Conservation (phyloP, 2,113 vertebrate species). For the Notothenia rossii region DNA sequence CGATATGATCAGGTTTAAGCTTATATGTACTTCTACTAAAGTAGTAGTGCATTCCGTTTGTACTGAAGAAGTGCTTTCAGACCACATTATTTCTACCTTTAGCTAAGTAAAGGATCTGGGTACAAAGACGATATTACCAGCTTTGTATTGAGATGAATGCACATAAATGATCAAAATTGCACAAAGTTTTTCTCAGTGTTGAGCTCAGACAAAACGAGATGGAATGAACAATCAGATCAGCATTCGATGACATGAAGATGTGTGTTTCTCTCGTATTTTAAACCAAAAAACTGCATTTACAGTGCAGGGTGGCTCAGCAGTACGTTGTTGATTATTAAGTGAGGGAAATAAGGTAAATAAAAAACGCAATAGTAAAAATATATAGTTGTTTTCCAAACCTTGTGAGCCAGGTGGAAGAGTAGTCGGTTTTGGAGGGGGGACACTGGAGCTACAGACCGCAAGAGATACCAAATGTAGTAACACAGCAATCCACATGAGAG, state of each 20-base stretch:
- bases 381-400: conserved; percentile 84
- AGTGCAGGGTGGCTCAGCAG: background rate
- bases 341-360: conserved; percentile 13
- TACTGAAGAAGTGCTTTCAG: no score
- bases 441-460: conserved; percentile 84
- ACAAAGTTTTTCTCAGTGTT: background rate
- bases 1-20: background rate
- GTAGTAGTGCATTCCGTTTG: no score
- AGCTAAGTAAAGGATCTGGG: no score
- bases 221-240: background rate
- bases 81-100: no score
- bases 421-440: conserved; percentile 94
- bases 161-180: background rate
- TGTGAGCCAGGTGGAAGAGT: conserved; percentile 97
- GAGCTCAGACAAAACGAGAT: background rate
- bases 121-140: background rate
- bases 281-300: background rate
- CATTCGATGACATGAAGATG: background rate
- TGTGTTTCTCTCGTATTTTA: background rate
- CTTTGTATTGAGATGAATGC: background rate
- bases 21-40: no score
- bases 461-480: conserved; percentile 55
- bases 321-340: background rate
- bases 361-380: conserved; percentile 22
- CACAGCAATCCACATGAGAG: conserved; percentile 15